A percentile compares a stretch with the other conserved stretches of the same genome.
These are phyloP conservation scores for Lapara coniferarum DNA, from an alignment of 2,888 invertebrate species.

Conservation along the genomic window DNA sequence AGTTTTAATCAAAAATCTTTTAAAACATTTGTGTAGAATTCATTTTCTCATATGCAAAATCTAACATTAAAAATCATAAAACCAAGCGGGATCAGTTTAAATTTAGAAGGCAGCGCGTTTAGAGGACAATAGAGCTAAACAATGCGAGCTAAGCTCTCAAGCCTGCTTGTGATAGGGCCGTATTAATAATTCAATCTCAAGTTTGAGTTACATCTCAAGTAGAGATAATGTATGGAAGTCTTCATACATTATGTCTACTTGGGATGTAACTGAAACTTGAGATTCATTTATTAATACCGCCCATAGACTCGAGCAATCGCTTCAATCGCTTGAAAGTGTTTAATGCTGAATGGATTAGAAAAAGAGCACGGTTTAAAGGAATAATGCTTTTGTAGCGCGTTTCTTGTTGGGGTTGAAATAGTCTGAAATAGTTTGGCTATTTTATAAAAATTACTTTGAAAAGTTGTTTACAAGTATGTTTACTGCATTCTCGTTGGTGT, in stretches of 20 bases:
- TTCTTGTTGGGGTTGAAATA: background rate
- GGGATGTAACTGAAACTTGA: too few relatives aligned
- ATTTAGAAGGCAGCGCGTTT: constrained; percentile 26
- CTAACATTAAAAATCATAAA: constrained; percentile 13
- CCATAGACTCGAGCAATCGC: background rate
- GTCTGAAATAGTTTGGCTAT: background rate
- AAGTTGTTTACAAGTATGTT: too few relatives aligned
- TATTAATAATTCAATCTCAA: too few relatives aligned
- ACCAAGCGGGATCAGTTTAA: background rate
- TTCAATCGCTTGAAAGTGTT: constrained; percentile 4
- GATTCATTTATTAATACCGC: too few relatives aligned
- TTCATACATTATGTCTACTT: too few relatives aligned
- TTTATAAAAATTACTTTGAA: background rate
- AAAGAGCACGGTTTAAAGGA: background rate
- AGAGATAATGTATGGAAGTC: too few relatives aligned
- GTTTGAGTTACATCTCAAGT: too few relatives aligned
- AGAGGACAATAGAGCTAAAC: constrained; percentile 18
- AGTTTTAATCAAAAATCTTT: background rate
- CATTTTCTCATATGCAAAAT: background rate
- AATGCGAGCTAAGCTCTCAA: background rate
- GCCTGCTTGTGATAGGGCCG: background rate
- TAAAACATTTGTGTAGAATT: background rate
- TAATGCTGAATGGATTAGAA: background rate
- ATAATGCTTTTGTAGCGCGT: background rate
- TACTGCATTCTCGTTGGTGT: too few relatives aligned